Percentiles rank a stretch among this genome's conserved stretches.
These are phyloP conservation scores for Meandrusa payeni DNA, from an alignment of 2,888 invertebrate species.

Conservation along the genomic window DNA sequence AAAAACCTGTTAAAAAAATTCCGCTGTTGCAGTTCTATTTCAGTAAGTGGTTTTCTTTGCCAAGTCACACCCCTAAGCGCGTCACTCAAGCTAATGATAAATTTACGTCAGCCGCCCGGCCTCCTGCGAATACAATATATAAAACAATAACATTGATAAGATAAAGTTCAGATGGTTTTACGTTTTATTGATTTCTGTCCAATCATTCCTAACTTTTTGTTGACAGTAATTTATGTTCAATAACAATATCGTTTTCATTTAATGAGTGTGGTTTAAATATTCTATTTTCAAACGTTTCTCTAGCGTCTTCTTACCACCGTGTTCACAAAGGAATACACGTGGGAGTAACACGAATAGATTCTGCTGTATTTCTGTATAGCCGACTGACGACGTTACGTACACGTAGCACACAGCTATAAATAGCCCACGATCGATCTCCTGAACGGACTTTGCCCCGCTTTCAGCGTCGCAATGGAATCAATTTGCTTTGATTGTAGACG, in stretches of 20 bases:
- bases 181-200: constrained; percentile 33
- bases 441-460: constrained; percentile 47
- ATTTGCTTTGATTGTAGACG: constrained; percentile 38
- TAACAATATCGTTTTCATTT: too few relatives aligned
- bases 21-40: too few relatives aligned
- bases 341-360: constrained; percentile 4
- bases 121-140: constrained; percentile 11
- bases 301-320: too few relatives aligned
- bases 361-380: not conserved
- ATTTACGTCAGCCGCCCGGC: constrained; percentile 18
- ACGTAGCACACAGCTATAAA: constrained; percentile 38
- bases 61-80: constrained; percentile 19
- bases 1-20: too few relatives aligned
- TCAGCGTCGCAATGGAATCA: constrained; percentile 39
- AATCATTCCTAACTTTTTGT: constrained; percentile 48
- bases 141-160: constrained; percentile 19
- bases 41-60: too few relatives aligned
- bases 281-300: too few relatives aligned
- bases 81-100: constrained; percentile 19
- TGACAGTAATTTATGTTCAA: constrained; percentile 29
- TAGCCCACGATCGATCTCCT: constrained; percentile 33
- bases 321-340: constrained; percentile 12
- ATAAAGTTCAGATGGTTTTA: constrained; percentile 18
- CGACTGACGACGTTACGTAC: constrained; percentile 31
- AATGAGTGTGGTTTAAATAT: too few relatives aligned